Base-by-base conservation (phyloP, 2,888 invertebrate genomes). In the Doris montereyensis region DNA sequence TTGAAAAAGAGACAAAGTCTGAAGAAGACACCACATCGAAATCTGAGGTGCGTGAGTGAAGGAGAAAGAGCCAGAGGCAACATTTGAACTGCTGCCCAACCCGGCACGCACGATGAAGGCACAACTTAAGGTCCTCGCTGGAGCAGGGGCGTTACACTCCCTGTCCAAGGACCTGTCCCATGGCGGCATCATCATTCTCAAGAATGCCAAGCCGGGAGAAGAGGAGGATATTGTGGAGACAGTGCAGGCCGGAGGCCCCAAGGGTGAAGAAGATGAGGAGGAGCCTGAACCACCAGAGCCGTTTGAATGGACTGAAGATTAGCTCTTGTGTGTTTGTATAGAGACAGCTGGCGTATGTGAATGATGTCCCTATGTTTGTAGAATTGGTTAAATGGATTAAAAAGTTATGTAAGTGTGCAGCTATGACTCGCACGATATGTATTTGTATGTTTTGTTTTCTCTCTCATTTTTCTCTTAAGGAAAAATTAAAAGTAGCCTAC, bases 251-350 rank as follows among this genome's bases (percentile, higher is more conserved):
- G 92, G 92, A 32, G 93, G 93, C n/a, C 92, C 92, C 4, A 92
- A 91, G 85, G 86, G 89, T 32, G 92, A 92, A 24, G 98, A 97
- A 84, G 98, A 98, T 84, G 98, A 98, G 88, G 97, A 97, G 88
- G 98, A 99, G 92, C 97, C 98, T 0, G 97, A 97, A 88, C 97
- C 98, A 65, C 98, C 98, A 89, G 98, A 98, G 93, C 97, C 98
- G 83, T 99, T 99, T 91, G 97, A 98, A 92, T 99, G 96, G 93
- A 94, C 94, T 86, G 98, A 98, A 92, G 91, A 91, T 81, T 88
- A 83, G 75, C 52, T 41, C 8, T n/a, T n/a, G n/a, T n/a, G n/a
- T n/a, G n/a, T n/a, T n/a, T n/a, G n/a, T n/a, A n/a, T n/a, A n/a
- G n/a, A n/a, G n/a, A n/a, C n/a, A n/a, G n/a, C n/a, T n/a, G n/a